Evolutionary conservation across 2,888 invertebrate species (phyloP), one percentile per base, ranked within the genome.

Genomic region (Clistopyga incitator): DNA sequence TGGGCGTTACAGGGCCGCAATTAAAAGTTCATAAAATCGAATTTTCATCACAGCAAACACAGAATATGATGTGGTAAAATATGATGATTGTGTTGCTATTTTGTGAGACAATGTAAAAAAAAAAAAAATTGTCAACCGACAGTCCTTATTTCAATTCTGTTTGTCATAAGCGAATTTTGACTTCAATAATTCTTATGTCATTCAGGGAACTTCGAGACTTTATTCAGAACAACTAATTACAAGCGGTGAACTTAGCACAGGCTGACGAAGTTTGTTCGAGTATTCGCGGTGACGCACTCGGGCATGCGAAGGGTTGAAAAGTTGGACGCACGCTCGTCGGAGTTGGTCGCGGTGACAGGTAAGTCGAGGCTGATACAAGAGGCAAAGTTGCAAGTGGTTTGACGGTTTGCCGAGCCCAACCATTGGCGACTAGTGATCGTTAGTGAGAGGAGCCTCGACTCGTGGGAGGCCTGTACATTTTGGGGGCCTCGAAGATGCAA

Each of bases 341-440:
- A 29, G 11, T 56, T 56, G 15, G 6, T 6, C 15, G 29, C 11
- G 59, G 59, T 59, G 52, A 75, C 64, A 54, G 23, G 50, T 56
- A 45, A 77, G 45, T 70, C 61, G 23, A n/a, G 10, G 38, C 15
- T 56, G 6, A 1, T 23, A 42, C 10, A 25, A 59, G 59, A 29
- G 8, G 59, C 2, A 25, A 47, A 45, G 18, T 42, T 81, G 23
- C 64, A 64, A 18, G 68, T 25, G 47, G 79, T 76, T 54, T 52
- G 81, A 76, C 64, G 54, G 15, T 25, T n/a, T 13, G 13, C 52
- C 15, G 20, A 42, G 61, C 54, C n/a, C 34, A 65, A 76, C 76
- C 42, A 70, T 45, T 25, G 42, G 34, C 20, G 29, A n/a, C 45
- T 29, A 64, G 34, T 23, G 52, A 42, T 34, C 34, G 15, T 75